phyloP scores from a whole-genome alignment of 2,113 vertebrate genomes.

The Chloropsis hardwickii region DNA sequence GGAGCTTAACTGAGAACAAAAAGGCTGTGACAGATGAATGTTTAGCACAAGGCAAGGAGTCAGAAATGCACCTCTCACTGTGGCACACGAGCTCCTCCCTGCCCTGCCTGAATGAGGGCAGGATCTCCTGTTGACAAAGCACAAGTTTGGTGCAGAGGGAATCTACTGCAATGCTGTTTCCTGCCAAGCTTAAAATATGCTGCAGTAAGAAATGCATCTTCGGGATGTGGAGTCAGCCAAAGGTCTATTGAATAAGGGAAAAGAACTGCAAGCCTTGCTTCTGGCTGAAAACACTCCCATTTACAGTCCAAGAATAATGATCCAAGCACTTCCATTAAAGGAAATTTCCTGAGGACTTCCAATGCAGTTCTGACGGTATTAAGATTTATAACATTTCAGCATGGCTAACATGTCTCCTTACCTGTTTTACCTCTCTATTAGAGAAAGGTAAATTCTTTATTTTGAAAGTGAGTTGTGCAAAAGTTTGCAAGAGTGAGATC shows the following conservation, averaged over 20 bases:
- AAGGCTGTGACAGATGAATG: background rate
- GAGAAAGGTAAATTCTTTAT: background rate
- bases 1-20: background rate
- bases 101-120: background rate
- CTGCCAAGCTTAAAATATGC: constrained; percentile 46
- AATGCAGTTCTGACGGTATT: background rate
- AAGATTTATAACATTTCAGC: background rate
- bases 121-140: background rate
- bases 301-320: constrained; percentile 3
- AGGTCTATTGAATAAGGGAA: constrained; percentile 32
- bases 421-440: background rate
- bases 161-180: constrained; percentile 46
- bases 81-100: background rate
- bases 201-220: constrained; percentile 43
- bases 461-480: background rate
- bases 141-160: constrained; percentile 10
- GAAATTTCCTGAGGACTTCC: constrained; percentile 21
- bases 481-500: background rate
- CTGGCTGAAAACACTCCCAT: background rate
- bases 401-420: accelerated
- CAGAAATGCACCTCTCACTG: background rate
- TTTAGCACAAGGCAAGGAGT: background rate
- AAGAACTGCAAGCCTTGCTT: constrained; percentile 30
- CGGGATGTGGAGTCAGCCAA: constrained; percentile 36
- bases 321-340: background rate